Evolutionary conservation across 1,140 invertebrate species (phyloP).

Genomic region (Cherax quadricarinatus): DNA sequence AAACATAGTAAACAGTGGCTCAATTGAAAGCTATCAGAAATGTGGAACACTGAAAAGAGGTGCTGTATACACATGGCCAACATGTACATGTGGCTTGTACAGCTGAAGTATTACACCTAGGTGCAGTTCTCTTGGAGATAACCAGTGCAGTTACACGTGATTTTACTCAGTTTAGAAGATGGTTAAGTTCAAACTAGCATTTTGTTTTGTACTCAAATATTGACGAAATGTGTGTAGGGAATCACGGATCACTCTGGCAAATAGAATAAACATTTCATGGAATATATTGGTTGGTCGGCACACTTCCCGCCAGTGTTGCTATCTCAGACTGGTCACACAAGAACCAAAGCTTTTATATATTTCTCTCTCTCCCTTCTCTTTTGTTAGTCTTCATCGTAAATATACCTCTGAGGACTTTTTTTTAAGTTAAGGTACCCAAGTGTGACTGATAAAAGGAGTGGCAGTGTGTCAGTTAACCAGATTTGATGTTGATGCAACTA

Average conservation of each 20-base stretch:
- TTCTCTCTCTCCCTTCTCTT: not conserved
- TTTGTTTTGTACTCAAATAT: not conserved
- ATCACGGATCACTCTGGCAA: constrained; percentile 17
- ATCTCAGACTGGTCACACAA: constrained; percentile 34
- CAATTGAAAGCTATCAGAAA: too few relatives aligned
- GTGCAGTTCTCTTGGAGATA: constrained; percentile 6
- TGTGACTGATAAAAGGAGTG: not conserved
- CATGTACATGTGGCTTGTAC: not conserved
- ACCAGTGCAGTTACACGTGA: not conserved
- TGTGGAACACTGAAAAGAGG: too few relatives aligned
- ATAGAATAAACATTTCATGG: not conserved
- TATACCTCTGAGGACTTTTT: constrained; percentile 37
- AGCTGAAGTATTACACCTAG: not conserved
- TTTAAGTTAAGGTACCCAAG: not conserved
- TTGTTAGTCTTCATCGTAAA: constrained; percentile 9
- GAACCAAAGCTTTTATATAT: constrained; percentile 34
- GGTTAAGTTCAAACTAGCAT: not conserved
- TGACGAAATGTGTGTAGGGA: not conserved
- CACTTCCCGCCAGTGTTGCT: constrained; percentile 11
- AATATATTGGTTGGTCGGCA: constrained; percentile 9
- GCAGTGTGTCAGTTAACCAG: constrained; percentile 5
- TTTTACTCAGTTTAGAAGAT: not conserved
- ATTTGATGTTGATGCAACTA: not conserved
- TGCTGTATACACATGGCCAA: too few relatives aligned
- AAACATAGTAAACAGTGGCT: too few relatives aligned